A percentile compares a stretch with the other conserved stretches of the same genome.
Evolutionary conservation across 2,113 vertebrate species (phyloP).

Genomic region (Ictalurus furcatus): DNA sequence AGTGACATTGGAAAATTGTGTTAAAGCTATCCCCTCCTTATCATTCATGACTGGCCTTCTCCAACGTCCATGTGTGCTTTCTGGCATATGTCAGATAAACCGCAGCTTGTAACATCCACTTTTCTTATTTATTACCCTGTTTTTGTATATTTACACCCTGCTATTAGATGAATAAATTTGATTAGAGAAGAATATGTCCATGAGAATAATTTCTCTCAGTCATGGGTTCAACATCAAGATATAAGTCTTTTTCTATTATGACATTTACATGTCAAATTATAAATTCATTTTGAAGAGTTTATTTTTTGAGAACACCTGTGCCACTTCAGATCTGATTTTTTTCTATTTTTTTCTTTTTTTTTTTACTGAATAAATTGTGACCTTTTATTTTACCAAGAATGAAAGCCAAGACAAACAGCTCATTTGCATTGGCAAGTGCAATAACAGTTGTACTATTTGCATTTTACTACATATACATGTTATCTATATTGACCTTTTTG

Average conservation of each 20-base stretch:
- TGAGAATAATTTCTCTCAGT: constrained; percentile 15
- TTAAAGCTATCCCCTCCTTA: constrained; percentile 36
- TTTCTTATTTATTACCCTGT: constrained; percentile 64
- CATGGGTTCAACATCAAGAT: constrained; percentile 21
- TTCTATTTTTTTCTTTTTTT: not conserved
- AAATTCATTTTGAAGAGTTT: constrained; percentile 31
- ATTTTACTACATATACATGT: not conserved
- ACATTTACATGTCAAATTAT: constrained; percentile 36
- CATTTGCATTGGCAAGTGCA: not conserved
- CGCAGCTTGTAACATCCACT: constrained; percentile 60
- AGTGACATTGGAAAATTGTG: constrained; percentile 54
- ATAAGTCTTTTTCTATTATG: not conserved
- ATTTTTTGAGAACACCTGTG: constrained; percentile 30
- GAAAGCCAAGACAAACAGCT: not conserved
- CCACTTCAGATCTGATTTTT: not conserved
- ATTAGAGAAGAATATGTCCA: constrained; percentile 34
- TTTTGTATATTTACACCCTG: constrained; percentile 43
- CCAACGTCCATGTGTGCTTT: constrained; percentile 36
- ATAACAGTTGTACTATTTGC: not conserved
- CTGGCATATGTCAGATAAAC: constrained; percentile 51
- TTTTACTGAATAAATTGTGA: not conserved
- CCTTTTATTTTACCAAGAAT: not conserved
- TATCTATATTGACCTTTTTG: not conserved
- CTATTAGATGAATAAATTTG: constrained; percentile 31
- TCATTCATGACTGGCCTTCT: constrained; percentile 44